Conservation (phyloP, 2,113 vertebrate genomes). For the Pterocles orientalis region DNA sequence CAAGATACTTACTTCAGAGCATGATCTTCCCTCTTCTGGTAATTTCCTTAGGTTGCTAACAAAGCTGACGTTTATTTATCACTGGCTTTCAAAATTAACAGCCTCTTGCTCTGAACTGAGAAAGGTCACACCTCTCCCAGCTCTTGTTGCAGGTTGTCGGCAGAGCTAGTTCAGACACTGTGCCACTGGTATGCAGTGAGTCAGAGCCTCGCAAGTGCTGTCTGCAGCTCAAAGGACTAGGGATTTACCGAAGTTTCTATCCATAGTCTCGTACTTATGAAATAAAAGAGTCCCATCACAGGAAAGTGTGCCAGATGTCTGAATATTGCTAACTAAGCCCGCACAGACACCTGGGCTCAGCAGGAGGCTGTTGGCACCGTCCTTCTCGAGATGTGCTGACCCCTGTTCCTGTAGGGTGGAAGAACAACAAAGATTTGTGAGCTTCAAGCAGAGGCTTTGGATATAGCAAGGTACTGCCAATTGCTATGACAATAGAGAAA, state of each 20-base stretch:
- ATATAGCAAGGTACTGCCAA: background rate
- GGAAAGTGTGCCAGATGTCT: background rate
- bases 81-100: background rate
- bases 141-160: background rate
- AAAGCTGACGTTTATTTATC: background rate
- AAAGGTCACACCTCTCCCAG: constrained; percentile 40
- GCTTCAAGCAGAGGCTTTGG: background rate
- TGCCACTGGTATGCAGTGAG: background rate
- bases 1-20: background rate
- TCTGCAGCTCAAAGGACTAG: background rate
- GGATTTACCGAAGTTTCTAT: constrained; percentile 6
- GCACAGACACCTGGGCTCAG: background rate
- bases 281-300: background rate
- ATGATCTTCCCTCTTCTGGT: constrained; percentile 7
- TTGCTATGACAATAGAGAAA: background rate
- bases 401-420: background rate
- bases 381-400: background rate
- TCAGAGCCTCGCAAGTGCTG: background rate
- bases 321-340: background rate
- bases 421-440: background rate
- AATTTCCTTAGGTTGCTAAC: background rate
- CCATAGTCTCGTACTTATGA: background rate
- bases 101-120: background rate
- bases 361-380: background rate
- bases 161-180: background rate